phyloP scores from a whole-genome alignment of 2,797 vertebrate species.

The Pipistrellus nathusii region DNA sequence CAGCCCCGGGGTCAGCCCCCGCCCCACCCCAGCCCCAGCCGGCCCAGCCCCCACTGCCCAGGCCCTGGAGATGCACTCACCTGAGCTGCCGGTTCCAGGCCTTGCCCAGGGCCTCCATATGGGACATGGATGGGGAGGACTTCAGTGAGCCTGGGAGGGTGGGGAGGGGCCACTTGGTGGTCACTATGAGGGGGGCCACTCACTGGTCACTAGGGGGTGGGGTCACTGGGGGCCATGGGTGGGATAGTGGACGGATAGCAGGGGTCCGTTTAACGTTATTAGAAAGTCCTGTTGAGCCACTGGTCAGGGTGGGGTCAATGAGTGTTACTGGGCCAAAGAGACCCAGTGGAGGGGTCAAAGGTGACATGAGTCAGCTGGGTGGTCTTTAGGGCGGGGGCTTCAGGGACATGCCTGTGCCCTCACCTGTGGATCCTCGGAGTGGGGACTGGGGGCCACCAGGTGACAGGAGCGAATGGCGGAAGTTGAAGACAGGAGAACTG shows the following conservation, averaged over 20 bases:
- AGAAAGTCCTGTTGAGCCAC: not conserved
- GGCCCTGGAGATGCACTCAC: slow-evolving; percentile 79
- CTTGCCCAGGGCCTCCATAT: slow-evolving; percentile 94
- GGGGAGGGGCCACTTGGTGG: slow-evolving; percentile 39
- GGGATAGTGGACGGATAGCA: not conserved
- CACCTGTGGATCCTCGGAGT: slow-evolving; percentile 90
- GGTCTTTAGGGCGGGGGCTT: not conserved
- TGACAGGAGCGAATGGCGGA: slow-evolving; percentile 94
- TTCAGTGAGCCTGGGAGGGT: slow-evolving; percentile 92
- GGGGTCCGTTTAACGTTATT: not conserved
- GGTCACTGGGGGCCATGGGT: not conserved
- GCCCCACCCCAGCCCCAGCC: slow-evolving; percentile 63
- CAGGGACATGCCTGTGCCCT: slow-evolving; percentile 56
- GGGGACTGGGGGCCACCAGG: slow-evolving; percentile 90
- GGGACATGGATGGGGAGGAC: slow-evolving; percentile 96
- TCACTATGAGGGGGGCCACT: not conserved
- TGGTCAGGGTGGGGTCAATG: not conserved
- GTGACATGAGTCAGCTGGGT: not conserved
- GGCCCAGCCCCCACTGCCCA: not conserved
- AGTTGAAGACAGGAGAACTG: slow-evolving; percentile 92
- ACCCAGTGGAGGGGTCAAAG: not conserved
- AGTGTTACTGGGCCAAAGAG: not conserved
- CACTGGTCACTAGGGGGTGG: not conserved
- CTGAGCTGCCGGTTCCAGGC: slow-evolving; percentile 93
- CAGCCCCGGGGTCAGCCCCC: slow-evolving; percentile 81